Percentiles rank a stretch among this genome's conserved stretches.
These are phyloP conservation scores for Eristalis pertinax DNA, from an alignment of 2,888 invertebrate genomes.

Conservation along the genomic window DNA sequence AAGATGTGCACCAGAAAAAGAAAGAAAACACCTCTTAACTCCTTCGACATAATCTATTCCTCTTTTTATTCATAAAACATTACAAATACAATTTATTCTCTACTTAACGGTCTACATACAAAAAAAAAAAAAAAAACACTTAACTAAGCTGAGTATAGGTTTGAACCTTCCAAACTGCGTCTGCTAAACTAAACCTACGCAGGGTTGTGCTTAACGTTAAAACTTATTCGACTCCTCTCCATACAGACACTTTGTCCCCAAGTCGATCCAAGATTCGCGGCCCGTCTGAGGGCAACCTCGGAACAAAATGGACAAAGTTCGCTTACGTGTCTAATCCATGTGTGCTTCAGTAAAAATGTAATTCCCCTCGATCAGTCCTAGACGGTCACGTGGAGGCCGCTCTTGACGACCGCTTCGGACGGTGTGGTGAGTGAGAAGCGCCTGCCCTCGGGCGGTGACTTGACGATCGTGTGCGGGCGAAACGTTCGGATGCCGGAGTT, in stretches of 20 bases:
- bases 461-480: slow-evolving; percentile 81
- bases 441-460: slow-evolving; percentile 74
- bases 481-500: slow-evolving; percentile 90
- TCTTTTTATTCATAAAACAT: slow-evolving; percentile 7
- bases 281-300: slow-evolving; percentile 41
- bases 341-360: not conserved
- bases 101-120: slow-evolving; percentile 15
- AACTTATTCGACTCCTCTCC: slow-evolving; percentile 1
- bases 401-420: slow-evolving; percentile 79
- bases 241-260: slow-evolving; percentile 38
- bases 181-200: not conserved
- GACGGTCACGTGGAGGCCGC: slow-evolving; percentile 78
- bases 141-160: slow-evolving; percentile 8
- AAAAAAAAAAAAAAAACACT: slow-evolving; percentile 21
- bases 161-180: not conserved
- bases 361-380: not conserved
- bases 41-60: not conserved
- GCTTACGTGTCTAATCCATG: slow-evolving; percentile 8
- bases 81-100: slow-evolving; percentile 18
- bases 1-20: too few species aligned
- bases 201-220: not conserved
- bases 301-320: slow-evolving; percentile 66
- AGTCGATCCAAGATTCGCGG: slow-evolving; percentile 64
- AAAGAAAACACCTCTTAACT: too few species aligned
- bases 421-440: slow-evolving; percentile 76